A percentile compares a stretch with the other conserved stretches of the same genome.
Conservation (phyloP, 2,797 vertebrate species). For the Periophthalmus magnuspinnatus region DNA sequence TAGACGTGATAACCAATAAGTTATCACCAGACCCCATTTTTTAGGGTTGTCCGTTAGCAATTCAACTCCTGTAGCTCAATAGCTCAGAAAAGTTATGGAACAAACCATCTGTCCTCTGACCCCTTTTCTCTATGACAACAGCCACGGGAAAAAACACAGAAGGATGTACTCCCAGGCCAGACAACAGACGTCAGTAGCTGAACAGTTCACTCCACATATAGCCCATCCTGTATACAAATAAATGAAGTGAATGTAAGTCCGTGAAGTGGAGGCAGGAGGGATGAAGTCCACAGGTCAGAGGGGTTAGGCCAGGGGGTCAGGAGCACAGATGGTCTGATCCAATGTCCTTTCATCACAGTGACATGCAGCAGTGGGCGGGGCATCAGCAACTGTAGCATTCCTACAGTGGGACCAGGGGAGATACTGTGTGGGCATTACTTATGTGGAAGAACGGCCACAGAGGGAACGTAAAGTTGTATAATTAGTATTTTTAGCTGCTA, state of each 20-base stretch:
- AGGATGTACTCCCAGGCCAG: not conserved
- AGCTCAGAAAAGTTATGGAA: not conserved
- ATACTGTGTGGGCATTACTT: not conserved
- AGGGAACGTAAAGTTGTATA: too few species aligned
- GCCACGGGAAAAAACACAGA: constrained; percentile 2
- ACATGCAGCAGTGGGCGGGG: not conserved
- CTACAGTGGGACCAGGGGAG: not conserved
- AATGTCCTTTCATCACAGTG: not conserved
- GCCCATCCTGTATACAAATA: not conserved
- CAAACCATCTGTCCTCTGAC: not conserved
- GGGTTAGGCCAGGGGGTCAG: not conserved
- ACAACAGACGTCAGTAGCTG: constrained; percentile 9
- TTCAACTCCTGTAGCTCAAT: not conserved
- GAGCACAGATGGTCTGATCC: constrained; percentile 7
- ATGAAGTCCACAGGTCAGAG: not conserved
- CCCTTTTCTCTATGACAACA: not conserved
- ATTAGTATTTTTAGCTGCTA: too few species aligned
- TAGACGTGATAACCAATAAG: too few species aligned
- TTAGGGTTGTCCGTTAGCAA: not conserved
- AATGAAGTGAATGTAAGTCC: not conserved
- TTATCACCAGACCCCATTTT: not conserved
- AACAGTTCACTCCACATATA: constrained; percentile 6
- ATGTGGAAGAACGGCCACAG: not conserved
- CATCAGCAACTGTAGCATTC: not conserved
- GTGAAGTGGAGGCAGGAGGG: not conserved